These are phyloP conservation scores for Centroberyx gerrardi DNA, from an alignment of 2,797 vertebrate species.

Conservation along the genomic window DNA sequence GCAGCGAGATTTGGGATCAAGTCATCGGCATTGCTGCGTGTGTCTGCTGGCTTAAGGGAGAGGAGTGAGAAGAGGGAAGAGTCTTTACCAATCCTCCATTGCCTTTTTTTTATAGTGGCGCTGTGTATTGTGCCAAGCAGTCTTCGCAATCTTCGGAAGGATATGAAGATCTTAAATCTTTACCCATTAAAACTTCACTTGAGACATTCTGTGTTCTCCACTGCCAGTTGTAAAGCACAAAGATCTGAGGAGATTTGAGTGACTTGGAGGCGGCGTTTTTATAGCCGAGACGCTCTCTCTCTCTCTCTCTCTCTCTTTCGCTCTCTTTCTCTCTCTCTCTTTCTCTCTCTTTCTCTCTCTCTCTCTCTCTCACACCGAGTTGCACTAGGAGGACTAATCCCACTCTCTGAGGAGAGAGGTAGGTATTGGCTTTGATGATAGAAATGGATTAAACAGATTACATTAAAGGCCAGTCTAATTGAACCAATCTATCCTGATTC, in stretches of 20 bases:
- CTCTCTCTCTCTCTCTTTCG: constrained; percentile 26
- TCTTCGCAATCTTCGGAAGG: constrained; percentile 63
- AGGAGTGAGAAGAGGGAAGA: constrained; percentile 12
- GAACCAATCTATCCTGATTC: constrained; percentile 83
- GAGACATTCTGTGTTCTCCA: constrained; percentile 61
- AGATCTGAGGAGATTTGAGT: constrained; percentile 62
- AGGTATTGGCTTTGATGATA: constrained; percentile 84
- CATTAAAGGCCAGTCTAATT: constrained; percentile 85
- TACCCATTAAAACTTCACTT: constrained; percentile 74
- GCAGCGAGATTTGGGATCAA: constrained; percentile 13
- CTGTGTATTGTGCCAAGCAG: constrained; percentile 58
- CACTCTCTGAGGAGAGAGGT: constrained; percentile 69
- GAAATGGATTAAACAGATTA: constrained; percentile 86
- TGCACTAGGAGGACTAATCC: constrained; percentile 74
- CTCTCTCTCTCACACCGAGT: constrained; percentile 17
- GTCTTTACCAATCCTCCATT: constrained; percentile 13
- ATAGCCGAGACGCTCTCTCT: constrained; percentile 51
- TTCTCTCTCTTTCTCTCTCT: constrained; percentile 24
- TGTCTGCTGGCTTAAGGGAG: background rate
- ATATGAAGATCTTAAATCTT: constrained; percentile 81
- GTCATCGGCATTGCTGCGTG: background rate
- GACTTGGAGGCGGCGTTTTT: constrained; percentile 55
- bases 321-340: constrained; percentile 21
- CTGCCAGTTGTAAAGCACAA: constrained; percentile 67
- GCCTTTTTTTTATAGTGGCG: constrained; percentile 53